Conservation (phyloP, 1,140 invertebrate genomes). For the Teleopsis dalmanni region DNA sequence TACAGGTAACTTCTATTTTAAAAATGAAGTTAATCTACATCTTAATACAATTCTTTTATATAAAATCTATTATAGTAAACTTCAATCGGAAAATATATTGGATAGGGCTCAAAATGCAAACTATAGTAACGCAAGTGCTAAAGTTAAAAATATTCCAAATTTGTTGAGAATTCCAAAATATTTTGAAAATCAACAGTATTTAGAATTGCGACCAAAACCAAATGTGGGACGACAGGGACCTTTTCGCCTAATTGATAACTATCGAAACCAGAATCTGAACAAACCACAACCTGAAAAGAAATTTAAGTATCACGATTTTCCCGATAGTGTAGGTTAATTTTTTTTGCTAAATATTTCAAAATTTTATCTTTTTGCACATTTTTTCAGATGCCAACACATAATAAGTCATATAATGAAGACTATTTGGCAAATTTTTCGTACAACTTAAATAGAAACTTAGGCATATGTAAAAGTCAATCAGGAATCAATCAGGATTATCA, state of each 20-base stretch:
- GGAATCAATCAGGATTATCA: no score
- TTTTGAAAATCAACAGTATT: conserved; percentile 7
- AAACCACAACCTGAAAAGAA: conserved; percentile 58
- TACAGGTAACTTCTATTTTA: conserved; percentile 12
- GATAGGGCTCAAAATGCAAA: neutral
- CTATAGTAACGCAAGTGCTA: neutral
- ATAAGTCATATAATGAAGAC: conserved; percentile 44
- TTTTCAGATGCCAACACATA: neutral
- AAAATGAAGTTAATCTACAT: neutral
- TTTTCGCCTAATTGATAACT: conserved; percentile 73
- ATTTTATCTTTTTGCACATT: neutral
- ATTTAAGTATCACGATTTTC: conserved; percentile 41
- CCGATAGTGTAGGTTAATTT: conserved; percentile 14
- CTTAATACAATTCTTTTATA: neutral
- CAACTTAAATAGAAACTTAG: conserved; percentile 48
- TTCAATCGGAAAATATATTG: conserved; percentile 10
- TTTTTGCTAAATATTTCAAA: conserved; percentile 43
- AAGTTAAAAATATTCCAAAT: neutral
- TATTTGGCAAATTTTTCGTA: conserved; percentile 3
- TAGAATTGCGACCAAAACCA: conserved; percentile 3
- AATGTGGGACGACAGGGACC: conserved; percentile 60
- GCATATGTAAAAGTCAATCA: conserved; percentile 48
- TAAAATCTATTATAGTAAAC: conserved; percentile 2
- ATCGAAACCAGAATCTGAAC: conserved; percentile 65
- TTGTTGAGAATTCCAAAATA: neutral